A percentile compares a stretch with the other conserved stretches of the same genome.
Evolutionary conservation across 1,140 invertebrate genomes (phyloP).

Genomic region (Plodia interpunctella): DNA sequence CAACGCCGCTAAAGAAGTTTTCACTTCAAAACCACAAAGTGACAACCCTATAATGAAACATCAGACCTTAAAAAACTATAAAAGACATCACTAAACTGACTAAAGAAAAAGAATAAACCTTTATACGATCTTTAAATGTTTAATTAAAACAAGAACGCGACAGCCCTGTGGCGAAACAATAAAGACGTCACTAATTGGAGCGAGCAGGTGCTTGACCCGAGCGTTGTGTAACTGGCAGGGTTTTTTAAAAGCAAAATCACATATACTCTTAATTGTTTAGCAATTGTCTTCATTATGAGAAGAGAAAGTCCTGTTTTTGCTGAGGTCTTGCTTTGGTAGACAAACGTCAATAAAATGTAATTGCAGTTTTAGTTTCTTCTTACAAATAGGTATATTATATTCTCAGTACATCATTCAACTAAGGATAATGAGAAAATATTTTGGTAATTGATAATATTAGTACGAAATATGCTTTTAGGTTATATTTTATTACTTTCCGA

Average conservation of each 20-base stretch:
- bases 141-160: neutral
- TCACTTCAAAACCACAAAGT: too few relatives aligned
- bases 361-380: neutral
- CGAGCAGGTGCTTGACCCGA: conserved; percentile 52
- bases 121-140: too few relatives aligned
- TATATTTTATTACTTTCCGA: too few relatives aligned
- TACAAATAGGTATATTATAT: too few relatives aligned
- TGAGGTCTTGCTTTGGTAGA: neutral
- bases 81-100: neutral
- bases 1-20: too few relatives aligned
- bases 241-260: conserved; percentile 10
- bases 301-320: neutral
- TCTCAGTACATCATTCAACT: too few relatives aligned
- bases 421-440: too few relatives aligned
- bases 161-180: conserved; percentile 22
- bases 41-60: too few relatives aligned
- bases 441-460: too few relatives aligned
- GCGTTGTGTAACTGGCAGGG: conserved; percentile 34
- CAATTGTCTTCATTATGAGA: neutral
- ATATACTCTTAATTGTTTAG: neutral
- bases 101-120: neutral
- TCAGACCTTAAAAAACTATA: too few relatives aligned
- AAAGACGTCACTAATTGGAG: conserved; percentile 51
- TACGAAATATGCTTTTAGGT: too few relatives aligned
- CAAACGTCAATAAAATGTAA: neutral